Base-by-base conservation (phyloP, 2,888 invertebrate genomes). In the Desoria tigrina region DNA sequence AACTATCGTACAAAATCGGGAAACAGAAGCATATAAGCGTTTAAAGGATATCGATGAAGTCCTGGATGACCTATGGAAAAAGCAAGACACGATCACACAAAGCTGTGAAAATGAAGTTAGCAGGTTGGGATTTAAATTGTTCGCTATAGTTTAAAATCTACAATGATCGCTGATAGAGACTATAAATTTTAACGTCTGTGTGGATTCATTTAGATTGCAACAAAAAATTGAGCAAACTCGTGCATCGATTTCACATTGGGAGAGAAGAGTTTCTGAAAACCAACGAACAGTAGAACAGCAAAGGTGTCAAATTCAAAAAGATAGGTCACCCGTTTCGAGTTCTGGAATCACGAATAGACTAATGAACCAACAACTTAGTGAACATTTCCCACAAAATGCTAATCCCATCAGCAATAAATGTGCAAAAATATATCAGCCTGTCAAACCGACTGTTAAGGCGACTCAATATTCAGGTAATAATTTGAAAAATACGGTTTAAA, bases 211-310 rank as follows among this genome's bases (percentile, higher is more conserved):
- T 27, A 57, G 56, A 42, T 9, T 57, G 9, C 56, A 57, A 42
- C 16, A 28, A 14, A 57, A 42, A 39, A 28, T 57, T 39, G 2
- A 57, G 37, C 18, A 39, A 23, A 39, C 23, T 9, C 28, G 37
- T 21, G 32, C 37, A 23, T 57, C 56, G 23, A 57, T 57, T 57
- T 57, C 56, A 6, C 23, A 57, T 21, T 57, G 56, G 39, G 56
- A 57, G 24, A 16, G 56, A 23, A 28, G 56, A n/a, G 56, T 57
- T 7, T 57, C 56, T 3, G 56, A 57, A 23, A 57, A 42, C 21
- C 56, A 57, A 9, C 9, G 42, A 39, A 57, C 37, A 14, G 39
- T 57, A 18, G 56, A 37, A 3, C 9, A 4, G 9, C 56, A 57
- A 23, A 55, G 24, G 28, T 28, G 45, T n/a, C n/a, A 45, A 11